phyloP scores from a whole-genome alignment of 2,113 vertebrate genomes.

The Lepidothrix coronata region DNA sequence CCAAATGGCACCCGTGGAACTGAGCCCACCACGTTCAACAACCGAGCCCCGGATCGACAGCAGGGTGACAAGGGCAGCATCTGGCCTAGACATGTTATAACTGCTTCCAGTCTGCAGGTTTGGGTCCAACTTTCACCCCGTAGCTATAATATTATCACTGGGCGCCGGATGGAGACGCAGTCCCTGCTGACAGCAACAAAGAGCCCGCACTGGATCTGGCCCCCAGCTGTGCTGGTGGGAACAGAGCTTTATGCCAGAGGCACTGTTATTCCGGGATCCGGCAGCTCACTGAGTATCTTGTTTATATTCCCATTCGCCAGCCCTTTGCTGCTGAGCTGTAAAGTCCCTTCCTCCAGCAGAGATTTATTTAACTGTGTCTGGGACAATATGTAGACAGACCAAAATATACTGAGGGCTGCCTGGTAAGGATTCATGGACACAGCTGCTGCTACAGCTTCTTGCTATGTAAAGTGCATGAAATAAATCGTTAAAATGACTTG shows the following conservation, averaged over 20 bases:
- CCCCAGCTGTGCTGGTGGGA: background rate
- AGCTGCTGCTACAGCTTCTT: slow-evolving; percentile 38
- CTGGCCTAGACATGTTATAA: background rate
- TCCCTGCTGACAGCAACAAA: background rate
- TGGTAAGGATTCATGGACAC: background rate
- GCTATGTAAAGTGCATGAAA: slow-evolving; percentile 52
- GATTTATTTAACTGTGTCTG: background rate
- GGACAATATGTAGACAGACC: background rate
- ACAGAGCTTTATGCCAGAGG: background rate
- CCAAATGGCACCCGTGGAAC: background rate
- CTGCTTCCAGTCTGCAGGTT: accelerated
- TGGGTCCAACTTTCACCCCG: background rate
- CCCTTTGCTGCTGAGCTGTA: background rate
- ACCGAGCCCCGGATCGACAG: background rate
- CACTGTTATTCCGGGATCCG: background rate
- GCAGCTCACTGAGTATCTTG: background rate
- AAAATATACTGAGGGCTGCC: background rate
- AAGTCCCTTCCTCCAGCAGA: slow-evolving; percentile 7
- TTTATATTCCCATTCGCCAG: background rate
- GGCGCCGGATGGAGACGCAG: accelerated
- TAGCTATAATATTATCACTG: background rate
- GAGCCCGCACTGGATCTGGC: background rate
- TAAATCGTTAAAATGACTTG: background rate
- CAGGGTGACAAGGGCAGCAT: background rate
- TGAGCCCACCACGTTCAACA: background rate